A percentile compares a stretch with the other conserved stretches of the same genome.
These are phyloP conservation scores for Anguilla anguilla DNA, from an alignment of 2,797 vertebrate genomes.

Conservation along the genomic window DNA sequence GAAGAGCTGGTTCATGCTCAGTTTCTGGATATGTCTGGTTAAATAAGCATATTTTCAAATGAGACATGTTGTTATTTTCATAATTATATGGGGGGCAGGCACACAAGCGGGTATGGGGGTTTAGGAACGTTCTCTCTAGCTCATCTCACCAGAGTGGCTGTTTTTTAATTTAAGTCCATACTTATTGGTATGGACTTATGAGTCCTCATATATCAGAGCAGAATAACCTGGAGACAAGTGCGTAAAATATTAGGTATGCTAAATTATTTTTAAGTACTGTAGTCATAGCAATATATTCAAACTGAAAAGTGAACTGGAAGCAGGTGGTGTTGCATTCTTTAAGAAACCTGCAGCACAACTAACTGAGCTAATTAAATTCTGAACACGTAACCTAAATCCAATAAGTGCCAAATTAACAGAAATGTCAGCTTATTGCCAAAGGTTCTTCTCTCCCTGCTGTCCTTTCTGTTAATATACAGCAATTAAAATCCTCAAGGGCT, in stretches of 20 bases:
- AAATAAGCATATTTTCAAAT: neutral
- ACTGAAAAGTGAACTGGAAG: neutral
- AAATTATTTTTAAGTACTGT: neutral
- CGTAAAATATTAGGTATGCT: neutral
- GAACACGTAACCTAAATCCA: neutral
- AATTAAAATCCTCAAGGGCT: conserved; percentile 10
- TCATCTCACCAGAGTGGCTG: neutral
- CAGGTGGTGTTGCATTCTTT: neutral
- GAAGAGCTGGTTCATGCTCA: neutral
- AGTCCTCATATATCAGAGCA: neutral
- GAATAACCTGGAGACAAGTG: neutral
- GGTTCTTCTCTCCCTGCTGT: neutral
- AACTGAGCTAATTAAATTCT: conserved; percentile 1
- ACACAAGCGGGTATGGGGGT: too few relatives aligned
- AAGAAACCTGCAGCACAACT: neutral
- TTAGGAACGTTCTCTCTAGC: too few relatives aligned
- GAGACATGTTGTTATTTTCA: neutral
- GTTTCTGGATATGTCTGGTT: neutral
- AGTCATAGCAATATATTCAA: neutral
- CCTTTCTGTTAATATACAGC: neutral
- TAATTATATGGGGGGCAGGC: neutral
- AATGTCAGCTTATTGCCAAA: conserved; percentile 13
- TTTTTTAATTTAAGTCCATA: neutral
- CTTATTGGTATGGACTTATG: neutral
- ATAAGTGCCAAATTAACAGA: conserved; percentile 13